Evolutionary conservation across 2,113 vertebrate genomes (phyloP).

Genomic region (Lanius ludovicianus): DNA sequence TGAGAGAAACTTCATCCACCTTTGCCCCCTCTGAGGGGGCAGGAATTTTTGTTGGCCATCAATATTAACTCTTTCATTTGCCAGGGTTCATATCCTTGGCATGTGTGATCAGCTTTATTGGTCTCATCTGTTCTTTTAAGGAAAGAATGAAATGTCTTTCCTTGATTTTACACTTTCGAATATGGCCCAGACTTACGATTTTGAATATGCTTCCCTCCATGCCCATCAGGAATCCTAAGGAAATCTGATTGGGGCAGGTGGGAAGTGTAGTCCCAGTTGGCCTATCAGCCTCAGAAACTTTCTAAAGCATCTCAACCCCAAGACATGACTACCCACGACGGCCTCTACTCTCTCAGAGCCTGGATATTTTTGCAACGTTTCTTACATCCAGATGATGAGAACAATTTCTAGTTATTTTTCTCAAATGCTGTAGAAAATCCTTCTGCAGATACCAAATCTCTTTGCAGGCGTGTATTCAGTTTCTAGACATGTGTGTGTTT

Average conservation of each 20-base stretch:
- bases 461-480: not conserved
- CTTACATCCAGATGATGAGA: not conserved
- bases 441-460: not conserved
- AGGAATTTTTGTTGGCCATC: not conserved
- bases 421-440: not conserved
- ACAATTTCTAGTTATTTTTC: not conserved
- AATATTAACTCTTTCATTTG: not conserved
- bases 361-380: not conserved
- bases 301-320: not conserved
- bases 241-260: not conserved
- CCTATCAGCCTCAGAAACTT: not conserved
- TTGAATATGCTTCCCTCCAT: not conserved
- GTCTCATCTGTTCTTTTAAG: not conserved
- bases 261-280: not conserved
- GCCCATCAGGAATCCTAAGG: not conserved
- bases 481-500: not conserved
- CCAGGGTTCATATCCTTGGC: not conserved
- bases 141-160: not conserved
- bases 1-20: not conserved
- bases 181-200: not conserved
- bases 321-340: accelerated
- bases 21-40: not conserved
- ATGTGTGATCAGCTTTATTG: not conserved
- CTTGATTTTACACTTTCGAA: not conserved
- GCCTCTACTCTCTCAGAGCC: not conserved